phyloP scores from a whole-genome alignment of 2,113 vertebrate genomes.

The Pangasianodon hypophthalmus region DNA sequence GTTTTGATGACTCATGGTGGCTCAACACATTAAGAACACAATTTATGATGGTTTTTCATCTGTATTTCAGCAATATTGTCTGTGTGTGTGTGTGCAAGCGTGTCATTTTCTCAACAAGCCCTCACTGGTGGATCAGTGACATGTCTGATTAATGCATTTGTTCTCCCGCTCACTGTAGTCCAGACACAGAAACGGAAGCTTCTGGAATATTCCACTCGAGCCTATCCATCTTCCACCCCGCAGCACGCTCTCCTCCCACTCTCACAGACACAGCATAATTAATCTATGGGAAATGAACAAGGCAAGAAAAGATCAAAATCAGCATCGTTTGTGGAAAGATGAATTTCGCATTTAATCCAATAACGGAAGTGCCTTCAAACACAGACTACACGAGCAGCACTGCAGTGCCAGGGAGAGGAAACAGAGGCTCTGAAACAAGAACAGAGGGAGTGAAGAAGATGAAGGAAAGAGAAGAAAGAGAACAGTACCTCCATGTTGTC shows the following conservation, averaged over 20 bases:
- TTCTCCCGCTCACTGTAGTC: constrained; percentile 59
- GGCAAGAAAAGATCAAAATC: constrained; percentile 42
- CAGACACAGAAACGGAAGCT: constrained; percentile 55
- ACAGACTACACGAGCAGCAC: constrained; percentile 53
- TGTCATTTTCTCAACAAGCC: constrained; percentile 13
- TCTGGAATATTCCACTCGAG: constrained; percentile 42
- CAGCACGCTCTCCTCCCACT: constrained; percentile 38
- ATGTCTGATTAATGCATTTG: constrained; percentile 63
- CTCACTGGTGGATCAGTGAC: constrained; percentile 45
- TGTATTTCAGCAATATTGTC: background rate
- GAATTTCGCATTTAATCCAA: constrained; percentile 63
- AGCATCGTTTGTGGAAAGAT: constrained; percentile 56
- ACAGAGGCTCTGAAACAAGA: constrained; percentile 3
- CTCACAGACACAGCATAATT: constrained; percentile 38
- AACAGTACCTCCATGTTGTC: background rate
- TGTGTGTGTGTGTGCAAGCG: constrained; percentile 8
- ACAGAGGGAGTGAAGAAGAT: background rate
- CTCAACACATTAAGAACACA: background rate
- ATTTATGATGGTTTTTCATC: background rate
- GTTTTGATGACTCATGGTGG: background rate
- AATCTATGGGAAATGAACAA: constrained; percentile 42
- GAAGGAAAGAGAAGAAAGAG: background rate
- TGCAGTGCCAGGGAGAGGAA: constrained; percentile 9
- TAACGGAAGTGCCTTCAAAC: constrained; percentile 63
- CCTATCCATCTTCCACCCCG: constrained; percentile 37